Base-by-base conservation (phyloP, 2,888 invertebrate species). In the Apamea anceps region DNA sequence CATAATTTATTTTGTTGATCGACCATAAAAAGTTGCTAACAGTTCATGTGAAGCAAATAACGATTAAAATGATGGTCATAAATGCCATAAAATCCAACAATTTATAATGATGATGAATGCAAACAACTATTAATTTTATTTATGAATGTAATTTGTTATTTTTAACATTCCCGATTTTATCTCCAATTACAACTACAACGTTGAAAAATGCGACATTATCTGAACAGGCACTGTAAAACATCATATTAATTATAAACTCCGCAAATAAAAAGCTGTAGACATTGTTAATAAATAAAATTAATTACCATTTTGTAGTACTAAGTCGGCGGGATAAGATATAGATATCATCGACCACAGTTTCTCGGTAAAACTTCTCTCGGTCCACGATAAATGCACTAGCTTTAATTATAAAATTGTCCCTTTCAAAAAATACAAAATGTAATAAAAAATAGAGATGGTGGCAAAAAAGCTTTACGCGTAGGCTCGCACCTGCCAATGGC, bases 401-500 rank as follows among this genome's bases (percentile, higher is more conserved):
- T 94, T 95, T 96, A 96, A 95, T 96, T 96, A 96, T 96, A 96
- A 96, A 96, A 96, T 94, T 95, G 94, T 96, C 94, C 91, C 92
- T 93, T 90, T 88, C 91, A 94, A 94, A 84, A 93, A 94, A 91
- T 91, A 91, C 90, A 93, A 95, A 93, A 93, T 89, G 91, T 88
- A 89, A 90, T 91, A 91, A 93, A 94, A 93, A 94, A 93, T 89
- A 89, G 87, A 92, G 91, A 91, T 90, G 91, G 88, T 92, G 87
- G 94, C 90, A 95, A 94, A 94, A 94, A 94, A 92, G 92, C 91
- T 90, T 93, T 94, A 95, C 90, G 94, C 94, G 93, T 93, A 93
- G 93, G 92, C 95, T 94, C 93, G 95, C 96, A 96, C 96, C 96
- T 96, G 96, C 96, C 96, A 96, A 96, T 96, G 94, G 93, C 93